Evolutionary conservation across 2,797 vertebrate species (phyloP).

Genomic region (Odontamblyopus rebecca): DNA sequence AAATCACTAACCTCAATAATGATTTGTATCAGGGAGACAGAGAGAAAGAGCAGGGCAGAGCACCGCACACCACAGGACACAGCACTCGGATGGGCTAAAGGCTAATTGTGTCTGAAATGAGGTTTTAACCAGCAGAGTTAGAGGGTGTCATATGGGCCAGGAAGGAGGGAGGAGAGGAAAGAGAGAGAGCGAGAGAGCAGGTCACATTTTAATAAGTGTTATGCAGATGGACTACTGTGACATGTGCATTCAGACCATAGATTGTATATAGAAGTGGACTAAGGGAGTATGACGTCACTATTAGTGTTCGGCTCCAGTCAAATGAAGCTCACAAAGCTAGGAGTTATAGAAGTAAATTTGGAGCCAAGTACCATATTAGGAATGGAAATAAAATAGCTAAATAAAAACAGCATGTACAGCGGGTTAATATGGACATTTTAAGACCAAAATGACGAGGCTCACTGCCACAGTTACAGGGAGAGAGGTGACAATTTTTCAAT

Average conservation of each 20-base stretch:
- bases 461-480: too few species aligned
- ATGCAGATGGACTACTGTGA: constrained; percentile 40
- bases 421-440: too few species aligned
- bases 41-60: constrained; percentile 15
- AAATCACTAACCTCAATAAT: constrained; percentile 61
- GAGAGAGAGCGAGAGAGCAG: constrained; percentile 33
- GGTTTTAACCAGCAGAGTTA: constrained; percentile 79
- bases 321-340: too few species aligned
- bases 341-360: too few species aligned
- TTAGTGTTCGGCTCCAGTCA: too few species aligned
- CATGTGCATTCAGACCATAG: constrained; percentile 35
- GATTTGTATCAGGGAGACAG: constrained; percentile 65
- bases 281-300: too few species aligned
- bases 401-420: too few species aligned
- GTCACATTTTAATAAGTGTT: constrained; percentile 57
- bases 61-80: constrained; percentile 29
- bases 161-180: constrained; percentile 37
- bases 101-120: constrained; percentile 81
- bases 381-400: too few species aligned
- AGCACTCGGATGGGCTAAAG: constrained; percentile 71
- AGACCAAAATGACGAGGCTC: too few species aligned
- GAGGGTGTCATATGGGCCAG: constrained; percentile 46
- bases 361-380: too few species aligned
- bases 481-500: too few species aligned
- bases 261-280: too few species aligned